Conservation (phyloP, 2,797 vertebrate species). For the Peromyscus eremicus region DNA sequence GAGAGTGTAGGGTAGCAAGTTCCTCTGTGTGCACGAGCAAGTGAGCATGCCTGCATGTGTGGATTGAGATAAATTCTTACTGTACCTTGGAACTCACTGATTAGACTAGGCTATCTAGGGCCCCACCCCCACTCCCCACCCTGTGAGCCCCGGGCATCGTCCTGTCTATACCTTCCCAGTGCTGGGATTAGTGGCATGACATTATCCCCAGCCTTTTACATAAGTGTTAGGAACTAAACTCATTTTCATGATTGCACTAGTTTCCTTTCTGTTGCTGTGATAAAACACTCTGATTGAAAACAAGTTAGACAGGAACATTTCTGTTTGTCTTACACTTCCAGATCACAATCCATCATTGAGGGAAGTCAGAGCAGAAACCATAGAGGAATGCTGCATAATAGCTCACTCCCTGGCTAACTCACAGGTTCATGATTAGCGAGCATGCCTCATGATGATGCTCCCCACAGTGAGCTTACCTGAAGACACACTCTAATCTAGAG, state of each 20-base stretch:
- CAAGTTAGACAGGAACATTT: neutral
- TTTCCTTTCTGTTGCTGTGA: neutral
- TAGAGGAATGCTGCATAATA: neutral
- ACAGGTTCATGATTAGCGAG: neutral
- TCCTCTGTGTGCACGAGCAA: neutral
- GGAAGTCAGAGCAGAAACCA: neutral
- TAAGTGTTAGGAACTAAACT: neutral
- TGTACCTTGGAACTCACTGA: neutral
- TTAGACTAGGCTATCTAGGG: neutral
- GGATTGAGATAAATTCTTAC: neutral
- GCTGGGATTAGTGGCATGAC: neutral
- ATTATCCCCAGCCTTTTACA: neutral
- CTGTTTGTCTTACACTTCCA: neutral
- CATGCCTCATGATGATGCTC: no score
- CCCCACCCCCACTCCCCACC: neutral
- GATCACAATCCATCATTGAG: neutral
- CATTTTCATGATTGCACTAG: no score
- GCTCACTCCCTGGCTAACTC: neutral
- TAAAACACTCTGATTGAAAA: neutral
- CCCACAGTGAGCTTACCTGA: neutral
- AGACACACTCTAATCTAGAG: neutral
- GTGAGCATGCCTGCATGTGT: neutral
- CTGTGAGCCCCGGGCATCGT: neutral
- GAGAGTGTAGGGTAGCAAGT: neutral
- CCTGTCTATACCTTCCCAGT: neutral